Base-by-base conservation (phyloP, 2,113 vertebrate species). In the Cromileptes altivelis region DNA sequence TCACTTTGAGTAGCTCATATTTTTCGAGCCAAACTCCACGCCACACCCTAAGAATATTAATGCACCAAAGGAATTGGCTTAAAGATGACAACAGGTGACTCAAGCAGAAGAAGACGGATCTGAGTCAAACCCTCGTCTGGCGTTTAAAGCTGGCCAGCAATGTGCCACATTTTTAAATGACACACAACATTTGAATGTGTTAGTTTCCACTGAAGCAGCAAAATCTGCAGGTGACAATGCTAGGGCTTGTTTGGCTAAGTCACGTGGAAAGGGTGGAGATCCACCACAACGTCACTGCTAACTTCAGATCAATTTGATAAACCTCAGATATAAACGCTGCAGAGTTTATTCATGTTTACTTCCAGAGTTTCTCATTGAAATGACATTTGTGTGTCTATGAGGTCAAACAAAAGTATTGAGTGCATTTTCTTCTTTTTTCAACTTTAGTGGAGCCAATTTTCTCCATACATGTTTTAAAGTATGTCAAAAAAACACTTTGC, bases 21-120 rank as follows among this genome's bases (percentile, higher is more conserved):
- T 49, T 80, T 53, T 79, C 61, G 21, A 18, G 30, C 6, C 13
- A 40, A 78, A 42, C 42, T n/a, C 12, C 6, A 0, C 1, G 2
- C 77, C 93, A 87, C 93, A 73, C 90, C 90, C 80, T 45, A 73
- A 80, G 49, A 88, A 64, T 27, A 9, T 78, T 18, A 69, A 70
- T n/a, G 55, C 53, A 17, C 4, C 56, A 13, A 58, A 64, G 52
- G 53, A 75, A 61, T 71, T 53, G 50, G 30, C 58, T 64, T 50
- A 10, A 18, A 83, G 72, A 23, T 53, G 62, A 79, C 81, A 76
- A n/a, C 19, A 21, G 67, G 56, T 86, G 74, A 88, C 72, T 85
- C 56, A 76, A 80, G 60, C n/a, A 83, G 71, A 80, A 58, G 45
- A 71, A 56, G 21, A 37, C 25, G 30, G 45, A 74, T 65, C 25